These are phyloP conservation scores for Neosalanx taihuensis DNA, from an alignment of 2,797 vertebrate species.

Conservation along the genomic window DNA sequence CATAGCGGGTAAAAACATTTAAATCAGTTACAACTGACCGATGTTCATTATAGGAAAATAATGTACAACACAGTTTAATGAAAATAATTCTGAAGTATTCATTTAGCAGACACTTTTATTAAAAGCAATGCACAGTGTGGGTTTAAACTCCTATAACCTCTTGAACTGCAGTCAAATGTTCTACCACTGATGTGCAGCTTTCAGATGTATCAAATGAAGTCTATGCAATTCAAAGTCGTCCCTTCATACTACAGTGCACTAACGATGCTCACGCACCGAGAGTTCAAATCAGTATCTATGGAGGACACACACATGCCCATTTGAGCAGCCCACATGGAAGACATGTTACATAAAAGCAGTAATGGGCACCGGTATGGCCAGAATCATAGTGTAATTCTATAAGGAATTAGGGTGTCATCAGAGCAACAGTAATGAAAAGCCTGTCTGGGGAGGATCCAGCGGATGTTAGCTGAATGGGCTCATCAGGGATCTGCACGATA, in stretches of 20 bases:
- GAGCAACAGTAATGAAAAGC: constrained; percentile 17
- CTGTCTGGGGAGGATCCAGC: background rate
- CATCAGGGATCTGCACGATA: constrained; percentile 25
- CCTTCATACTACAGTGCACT: constrained; percentile 14
- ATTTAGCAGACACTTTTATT: too few species aligned
- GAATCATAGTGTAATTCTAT: constrained; percentile 36
- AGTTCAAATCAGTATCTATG: background rate
- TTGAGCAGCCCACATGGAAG: background rate
- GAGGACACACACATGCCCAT: background rate
- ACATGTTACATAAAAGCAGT: constrained; percentile 21
- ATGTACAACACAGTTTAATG: too few species aligned
- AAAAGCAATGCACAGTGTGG: too few species aligned
- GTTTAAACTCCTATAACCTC: too few species aligned
- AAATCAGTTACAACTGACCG: too few species aligned
- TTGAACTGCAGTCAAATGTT: too few species aligned
- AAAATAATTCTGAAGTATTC: too few species aligned
- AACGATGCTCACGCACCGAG: constrained; percentile 4
- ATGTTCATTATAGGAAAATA: too few species aligned
- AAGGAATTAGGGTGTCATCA: constrained; percentile 31
- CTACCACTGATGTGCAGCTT: too few species aligned
- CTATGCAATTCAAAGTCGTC: background rate
- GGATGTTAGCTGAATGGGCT: constrained; percentile 17
- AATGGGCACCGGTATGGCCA: constrained; percentile 28
- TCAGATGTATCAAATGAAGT: too few species aligned
- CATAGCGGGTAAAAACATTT: too few species aligned